These are phyloP conservation scores for Callyntrura sp. DNA, from an alignment of 2,888 invertebrate species.

Conservation along the genomic window DNA sequence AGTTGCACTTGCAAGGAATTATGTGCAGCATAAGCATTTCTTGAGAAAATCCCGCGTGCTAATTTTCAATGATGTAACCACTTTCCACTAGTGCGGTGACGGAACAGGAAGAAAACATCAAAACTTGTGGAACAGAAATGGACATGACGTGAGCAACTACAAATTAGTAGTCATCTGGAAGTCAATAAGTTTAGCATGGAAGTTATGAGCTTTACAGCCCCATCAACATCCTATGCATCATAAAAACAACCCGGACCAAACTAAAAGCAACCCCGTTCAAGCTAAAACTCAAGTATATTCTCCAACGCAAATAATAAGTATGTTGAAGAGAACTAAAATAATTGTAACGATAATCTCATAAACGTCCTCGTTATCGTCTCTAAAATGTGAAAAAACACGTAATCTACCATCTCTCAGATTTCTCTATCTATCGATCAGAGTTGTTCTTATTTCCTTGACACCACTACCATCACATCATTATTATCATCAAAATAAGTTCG, in stretches of 20 bases:
- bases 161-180: too few species aligned
- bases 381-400: not conserved
- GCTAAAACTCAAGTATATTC: not conserved
- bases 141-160: too few species aligned
- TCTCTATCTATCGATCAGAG: slow-evolving; percentile 14
- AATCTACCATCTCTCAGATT: slow-evolving; percentile 4
- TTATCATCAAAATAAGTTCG: slow-evolving; percentile 24
- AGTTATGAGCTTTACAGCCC: too few species aligned
- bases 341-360: slow-evolving; percentile 46
- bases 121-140: not conserved
- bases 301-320: not conserved
- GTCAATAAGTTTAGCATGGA: too few species aligned
- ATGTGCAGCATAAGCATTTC: not conserved
- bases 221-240: too few species aligned
- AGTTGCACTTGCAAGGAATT: not conserved
- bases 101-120: not conserved
- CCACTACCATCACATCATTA: slow-evolving; percentile 5
- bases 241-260: too few species aligned
- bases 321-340: not conserved
- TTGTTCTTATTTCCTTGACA: not conserved
- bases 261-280: not conserved
- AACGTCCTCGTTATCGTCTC: slow-evolving; percentile 59
- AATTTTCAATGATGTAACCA: slow-evolving; percentile 1
- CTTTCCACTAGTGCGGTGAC: too few species aligned
- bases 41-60: slow-evolving; percentile 18